Base-by-base conservation (phyloP, 92 coral and sea anemone genomes). In the Zoanthus sociatus region DNA sequence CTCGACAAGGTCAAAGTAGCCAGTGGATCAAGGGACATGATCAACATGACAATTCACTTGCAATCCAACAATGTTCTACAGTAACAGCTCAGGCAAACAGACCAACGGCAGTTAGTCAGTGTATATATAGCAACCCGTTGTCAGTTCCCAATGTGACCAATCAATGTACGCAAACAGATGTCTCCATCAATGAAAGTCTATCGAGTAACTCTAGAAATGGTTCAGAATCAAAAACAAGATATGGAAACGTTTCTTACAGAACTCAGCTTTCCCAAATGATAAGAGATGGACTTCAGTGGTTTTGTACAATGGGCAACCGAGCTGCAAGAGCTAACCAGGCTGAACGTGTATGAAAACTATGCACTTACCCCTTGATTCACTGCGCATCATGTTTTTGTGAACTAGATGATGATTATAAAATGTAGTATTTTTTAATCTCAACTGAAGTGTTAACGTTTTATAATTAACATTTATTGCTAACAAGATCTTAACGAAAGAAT, bases 271-370 rank as follows among this genome's bases (percentile, higher is more conserved):
- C 85, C 13, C 85, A 81, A 31, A 81, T 67, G 75, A 81, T 81
- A 7, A 11, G 85, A 68, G 85, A 81, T 53, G 85, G 85, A 0
- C 85, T 81, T 15, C 74, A 67, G 11, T 68, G 85, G 61, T 81
- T 81, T 68, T 81, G 85, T n/a, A 63, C 61, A 6, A 81, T 81
- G 85, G 85, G 85, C 6, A 81, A 81, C 46, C 66, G 73, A 30
- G 58, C 7, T 26, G 73, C 56, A 9, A 44, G 55, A 18, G 60
- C 33, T 5, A 44, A 14, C 30, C 42, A 55, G 53, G 13, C 20
- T 77, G 46, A 77, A 21, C 42, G 5, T 77, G 44, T 77, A 21
- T 77, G 31, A 30, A 1, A 13, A 14, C 6, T 15, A 11, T 17
- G 18, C 12, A 15, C 6, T 12, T 50, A 16, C 21, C n/a, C 21